Conservation (phyloP, 2,888 invertebrate species). For the Acanthoscelides obtectus region DNA sequence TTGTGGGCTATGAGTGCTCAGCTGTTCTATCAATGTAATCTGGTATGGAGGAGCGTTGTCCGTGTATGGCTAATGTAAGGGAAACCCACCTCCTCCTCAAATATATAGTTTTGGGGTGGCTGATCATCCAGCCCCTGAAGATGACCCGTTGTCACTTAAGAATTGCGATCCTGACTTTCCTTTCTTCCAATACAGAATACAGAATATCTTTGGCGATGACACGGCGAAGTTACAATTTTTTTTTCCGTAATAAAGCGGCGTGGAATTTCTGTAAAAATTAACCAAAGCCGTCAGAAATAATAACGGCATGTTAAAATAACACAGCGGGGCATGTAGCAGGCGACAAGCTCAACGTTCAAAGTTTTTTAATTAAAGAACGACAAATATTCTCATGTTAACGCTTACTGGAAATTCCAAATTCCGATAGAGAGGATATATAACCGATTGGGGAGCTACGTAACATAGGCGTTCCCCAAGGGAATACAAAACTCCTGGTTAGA, state of each 20-base stretch:
- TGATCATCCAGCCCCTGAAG: too few species aligned
- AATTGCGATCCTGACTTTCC: neutral
- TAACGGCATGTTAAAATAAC: neutral
- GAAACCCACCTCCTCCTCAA: neutral
- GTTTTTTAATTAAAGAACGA: conserved; percentile 11
- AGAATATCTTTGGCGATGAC: too few species aligned
- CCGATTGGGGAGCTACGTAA: neutral
- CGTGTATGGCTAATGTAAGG: neutral
- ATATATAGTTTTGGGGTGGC: too few species aligned
- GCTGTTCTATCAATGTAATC: too few species aligned
- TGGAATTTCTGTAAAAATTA: neutral
- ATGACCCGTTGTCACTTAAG: too few species aligned
- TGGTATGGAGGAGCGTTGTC: too few species aligned
- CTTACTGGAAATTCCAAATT: conserved; percentile 6
- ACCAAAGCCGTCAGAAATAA: neutral
- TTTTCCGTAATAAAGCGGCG: neutral
- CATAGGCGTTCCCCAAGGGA: neutral
- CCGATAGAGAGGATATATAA: conserved; percentile 14
- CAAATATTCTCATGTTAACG: conserved; percentile 5
- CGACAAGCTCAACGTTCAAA: neutral
- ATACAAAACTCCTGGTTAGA: neutral
- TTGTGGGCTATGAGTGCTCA: too few species aligned
- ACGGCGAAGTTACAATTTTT: too few species aligned
- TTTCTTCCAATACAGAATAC: neutral
- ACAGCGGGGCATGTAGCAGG: neutral